Conservation (phyloP, 2,113 vertebrate genomes). For the Tragulus kanchil region DNA sequence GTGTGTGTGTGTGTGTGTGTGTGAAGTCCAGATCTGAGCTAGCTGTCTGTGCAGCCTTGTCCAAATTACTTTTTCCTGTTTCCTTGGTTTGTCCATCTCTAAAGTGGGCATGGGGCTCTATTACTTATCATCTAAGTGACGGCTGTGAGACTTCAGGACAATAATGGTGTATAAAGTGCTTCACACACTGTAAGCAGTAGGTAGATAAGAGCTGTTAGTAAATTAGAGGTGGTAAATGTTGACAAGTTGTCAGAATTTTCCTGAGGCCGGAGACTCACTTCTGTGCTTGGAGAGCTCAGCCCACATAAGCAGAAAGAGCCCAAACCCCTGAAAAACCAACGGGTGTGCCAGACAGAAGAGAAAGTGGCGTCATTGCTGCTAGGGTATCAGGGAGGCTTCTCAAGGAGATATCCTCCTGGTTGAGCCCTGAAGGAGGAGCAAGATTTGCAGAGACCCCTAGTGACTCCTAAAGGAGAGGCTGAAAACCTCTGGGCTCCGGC, state of each 20-base stretch:
- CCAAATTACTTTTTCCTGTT: not conserved
- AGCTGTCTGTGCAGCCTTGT: not conserved
- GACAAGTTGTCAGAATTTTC: not conserved
- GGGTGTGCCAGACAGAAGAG: not conserved
- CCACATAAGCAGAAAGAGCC: not conserved
- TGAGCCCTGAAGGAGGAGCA: not conserved
- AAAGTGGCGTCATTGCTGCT: not conserved
- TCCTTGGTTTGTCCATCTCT: not conserved
- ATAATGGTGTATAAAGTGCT: not conserved
- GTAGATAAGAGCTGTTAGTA: not conserved
- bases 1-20: no score
- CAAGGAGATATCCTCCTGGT: not conserved
- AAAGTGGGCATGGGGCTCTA: not conserved
- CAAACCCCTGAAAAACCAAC: not conserved
- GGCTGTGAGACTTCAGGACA: not conserved
- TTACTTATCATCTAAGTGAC: not conserved
- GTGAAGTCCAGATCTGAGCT: not conserved
- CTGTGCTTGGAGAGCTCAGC: not conserved
- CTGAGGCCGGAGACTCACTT: not conserved
- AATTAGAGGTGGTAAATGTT: not conserved
- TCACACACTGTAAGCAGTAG: not conserved
- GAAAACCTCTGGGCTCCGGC: not conserved
- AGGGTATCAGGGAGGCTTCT: not conserved
- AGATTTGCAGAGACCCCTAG: not conserved
- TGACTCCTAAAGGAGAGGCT: not conserved